Conservation (phyloP, 2,888 invertebrate genomes). For the Adineta ricciae region DNA sequence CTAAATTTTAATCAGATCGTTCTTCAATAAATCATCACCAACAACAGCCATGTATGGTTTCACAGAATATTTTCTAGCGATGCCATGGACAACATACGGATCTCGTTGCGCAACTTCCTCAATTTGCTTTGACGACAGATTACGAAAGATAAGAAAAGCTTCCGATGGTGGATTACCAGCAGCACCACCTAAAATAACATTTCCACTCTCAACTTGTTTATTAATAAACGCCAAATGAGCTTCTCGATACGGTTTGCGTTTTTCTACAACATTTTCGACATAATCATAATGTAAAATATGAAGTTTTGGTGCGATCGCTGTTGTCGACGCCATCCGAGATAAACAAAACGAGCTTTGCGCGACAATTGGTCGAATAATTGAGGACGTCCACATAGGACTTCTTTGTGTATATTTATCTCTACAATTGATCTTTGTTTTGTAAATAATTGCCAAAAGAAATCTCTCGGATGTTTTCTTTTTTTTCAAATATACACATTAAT, state of each 20-base stretch:
- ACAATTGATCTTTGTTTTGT: background rate
- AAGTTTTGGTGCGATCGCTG: background rate
- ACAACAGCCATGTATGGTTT: background rate
- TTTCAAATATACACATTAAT: background rate
- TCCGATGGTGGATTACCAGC: background rate
- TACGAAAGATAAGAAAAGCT: background rate
- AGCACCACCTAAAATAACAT: conserved; percentile 4
- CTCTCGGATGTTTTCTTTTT: background rate
- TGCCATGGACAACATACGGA: background rate
- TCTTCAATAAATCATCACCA: background rate
- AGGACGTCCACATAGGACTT: background rate
- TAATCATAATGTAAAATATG: conserved; percentile 3
- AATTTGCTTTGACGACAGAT: background rate
- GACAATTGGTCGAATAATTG: background rate
- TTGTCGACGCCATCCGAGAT: background rate
- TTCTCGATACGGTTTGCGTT: background rate
- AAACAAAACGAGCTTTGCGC: background rate
- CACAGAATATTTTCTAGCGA: background rate
- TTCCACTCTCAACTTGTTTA: background rate
- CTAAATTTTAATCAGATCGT: background rate
- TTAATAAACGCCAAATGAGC: background rate
- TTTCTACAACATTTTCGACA: background rate
- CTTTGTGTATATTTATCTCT: background rate
- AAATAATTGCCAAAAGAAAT: background rate
- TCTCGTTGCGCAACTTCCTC: background rate